phyloP scores from a whole-genome alignment of 2,113 vertebrate species.

The Pollachius pollachius region DNA sequence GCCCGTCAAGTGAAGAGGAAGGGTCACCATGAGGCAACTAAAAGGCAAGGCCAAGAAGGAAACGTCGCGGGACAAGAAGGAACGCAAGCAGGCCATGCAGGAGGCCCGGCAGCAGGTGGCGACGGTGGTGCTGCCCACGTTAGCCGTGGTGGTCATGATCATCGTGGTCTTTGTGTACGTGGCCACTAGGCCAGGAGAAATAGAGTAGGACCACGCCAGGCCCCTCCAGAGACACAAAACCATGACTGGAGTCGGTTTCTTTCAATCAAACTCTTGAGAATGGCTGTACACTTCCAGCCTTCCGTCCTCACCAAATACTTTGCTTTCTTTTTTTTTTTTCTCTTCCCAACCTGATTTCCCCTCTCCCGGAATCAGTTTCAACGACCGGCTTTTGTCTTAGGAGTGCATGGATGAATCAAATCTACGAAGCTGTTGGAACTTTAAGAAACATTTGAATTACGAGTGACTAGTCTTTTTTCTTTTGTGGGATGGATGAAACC shows the following conservation, averaged over 20 bases:
- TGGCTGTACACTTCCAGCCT: background rate
- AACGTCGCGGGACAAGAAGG: slow-evolving; percentile 95
- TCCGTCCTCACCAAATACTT: background rate
- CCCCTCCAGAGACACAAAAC: slow-evolving; percentile 1
- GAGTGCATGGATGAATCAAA: slow-evolving; percentile 1
- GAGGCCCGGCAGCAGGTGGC: slow-evolving; percentile 92
- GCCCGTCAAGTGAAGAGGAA: background rate
- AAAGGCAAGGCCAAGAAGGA: slow-evolving; percentile 98
- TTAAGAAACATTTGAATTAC: background rate
- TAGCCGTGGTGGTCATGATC: slow-evolving; percentile 84
- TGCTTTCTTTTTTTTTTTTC: background rate
- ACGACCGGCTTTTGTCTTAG: slow-evolving; percentile 18
- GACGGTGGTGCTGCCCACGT: slow-evolving; percentile 89
- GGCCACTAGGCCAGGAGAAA: slow-evolving; percentile 85
- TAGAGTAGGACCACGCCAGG: slow-evolving; percentile 66
- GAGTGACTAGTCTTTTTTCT: slow-evolving; percentile 26
- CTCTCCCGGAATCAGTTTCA: background rate
- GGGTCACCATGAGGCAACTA: slow-evolving; percentile 89
- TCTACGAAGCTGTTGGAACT: slow-evolving; percentile 16
- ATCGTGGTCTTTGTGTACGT: slow-evolving; percentile 95
- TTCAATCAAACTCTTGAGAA: slow-evolving; percentile 37
- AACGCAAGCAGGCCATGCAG: slow-evolving; percentile 95
- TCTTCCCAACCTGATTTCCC: background rate
- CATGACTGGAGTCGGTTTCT: slow-evolving; percentile 7
- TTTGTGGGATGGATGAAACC: too few species aligned